Evolutionary conservation across 1,140 invertebrate genomes (phyloP).

Genomic region (Zaprionus vittiger): DNA sequence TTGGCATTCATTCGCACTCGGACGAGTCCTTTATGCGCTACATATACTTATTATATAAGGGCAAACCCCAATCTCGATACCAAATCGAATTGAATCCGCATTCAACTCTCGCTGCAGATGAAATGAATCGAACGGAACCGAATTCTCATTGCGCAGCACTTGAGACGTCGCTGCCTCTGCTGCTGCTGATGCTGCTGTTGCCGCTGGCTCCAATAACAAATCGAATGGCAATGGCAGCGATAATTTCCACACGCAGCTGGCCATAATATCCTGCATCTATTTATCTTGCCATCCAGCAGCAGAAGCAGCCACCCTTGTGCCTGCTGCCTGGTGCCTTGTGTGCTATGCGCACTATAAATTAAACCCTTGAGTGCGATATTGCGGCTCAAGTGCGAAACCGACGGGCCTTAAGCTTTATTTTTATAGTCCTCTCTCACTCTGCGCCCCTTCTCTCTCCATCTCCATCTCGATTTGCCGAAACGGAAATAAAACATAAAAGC

Average conservation of each 20-base stretch:
- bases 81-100: constrained; percentile 50
- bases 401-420: constrained; percentile 66
- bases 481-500: constrained; percentile 82
- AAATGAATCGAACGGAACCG: constrained; percentile 31
- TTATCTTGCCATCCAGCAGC: constrained; percentile 58
- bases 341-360: constrained; percentile 54
- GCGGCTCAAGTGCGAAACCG: constrained; percentile 70
- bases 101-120: constrained; percentile 4
- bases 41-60: constrained; percentile 7
- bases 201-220: constrained; percentile 65
- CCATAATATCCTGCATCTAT: constrained; percentile 74
- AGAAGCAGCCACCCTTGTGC: constrained; percentile 47
- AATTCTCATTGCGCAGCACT: constrained; percentile 64
- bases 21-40: constrained; percentile 31
- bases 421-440: constrained; percentile 28
- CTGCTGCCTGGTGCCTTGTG: background rate
- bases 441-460: constrained; percentile 13
- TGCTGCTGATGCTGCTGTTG: background rate
- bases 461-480: constrained; percentile 27
- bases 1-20: constrained; percentile 63
- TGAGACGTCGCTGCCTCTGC: constrained; percentile 55
- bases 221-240: constrained; percentile 65
- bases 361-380: constrained; percentile 79
- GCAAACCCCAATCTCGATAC: constrained; percentile 33
- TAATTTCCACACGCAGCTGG: constrained; percentile 73